A percentile compares a stretch with the other conserved stretches of the same genome.
Evolutionary conservation across 2,113 vertebrate species (phyloP).

Genomic region (Ibidorhyncha struthersii): DNA sequence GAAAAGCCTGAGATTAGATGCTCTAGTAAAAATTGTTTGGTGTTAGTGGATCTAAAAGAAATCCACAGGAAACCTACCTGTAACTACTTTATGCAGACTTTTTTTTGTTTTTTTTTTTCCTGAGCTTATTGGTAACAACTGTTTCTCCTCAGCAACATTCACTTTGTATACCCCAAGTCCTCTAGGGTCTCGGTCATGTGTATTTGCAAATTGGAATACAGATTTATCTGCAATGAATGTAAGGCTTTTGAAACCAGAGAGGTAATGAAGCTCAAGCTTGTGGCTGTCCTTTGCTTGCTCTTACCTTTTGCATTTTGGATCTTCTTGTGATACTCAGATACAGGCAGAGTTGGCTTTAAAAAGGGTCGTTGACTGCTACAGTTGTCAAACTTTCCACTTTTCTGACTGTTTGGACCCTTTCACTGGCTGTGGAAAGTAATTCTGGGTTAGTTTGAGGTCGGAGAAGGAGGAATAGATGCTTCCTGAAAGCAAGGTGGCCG

Average conservation of each 20-base stretch:
- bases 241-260: not conserved
- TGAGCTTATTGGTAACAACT: rapidly evolving
- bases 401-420: not conserved
- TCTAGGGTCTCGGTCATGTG: not conserved
- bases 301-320: not conserved
- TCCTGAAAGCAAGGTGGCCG: not conserved
- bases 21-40: not conserved
- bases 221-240: not conserved
- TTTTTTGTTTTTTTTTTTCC: not conserved
- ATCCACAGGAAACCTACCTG: not conserved
- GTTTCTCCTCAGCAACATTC: not conserved
- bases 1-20: not conserved
- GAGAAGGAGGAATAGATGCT: not conserved
- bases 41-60: not conserved
- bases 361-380: not conserved
- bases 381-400: not conserved
- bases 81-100: not conserved
- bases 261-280: not conserved
- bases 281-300: not conserved
- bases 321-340: not conserved
- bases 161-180: not conserved
- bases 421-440: not conserved
- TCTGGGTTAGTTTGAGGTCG: not conserved
- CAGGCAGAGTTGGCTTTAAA: not conserved
- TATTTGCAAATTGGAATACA: not conserved